These are phyloP conservation scores for Lacerta viridis DNA, from an alignment of 2,797 vertebrate species.

Conservation along the genomic window DNA sequence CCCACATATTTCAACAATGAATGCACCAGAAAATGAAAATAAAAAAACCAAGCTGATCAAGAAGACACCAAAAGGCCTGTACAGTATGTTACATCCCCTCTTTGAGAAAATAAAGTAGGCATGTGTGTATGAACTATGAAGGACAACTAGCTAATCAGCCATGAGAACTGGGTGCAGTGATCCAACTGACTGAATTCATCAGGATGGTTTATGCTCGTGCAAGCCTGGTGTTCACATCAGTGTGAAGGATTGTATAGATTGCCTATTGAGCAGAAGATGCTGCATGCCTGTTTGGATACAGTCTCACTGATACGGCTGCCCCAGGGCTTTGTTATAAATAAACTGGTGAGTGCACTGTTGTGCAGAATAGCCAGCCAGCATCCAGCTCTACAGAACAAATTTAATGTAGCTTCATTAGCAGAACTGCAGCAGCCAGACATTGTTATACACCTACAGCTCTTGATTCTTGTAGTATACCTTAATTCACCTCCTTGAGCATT, in stretches of 20 bases:
- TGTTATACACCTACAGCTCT: background rate
- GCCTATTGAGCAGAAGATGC: background rate
- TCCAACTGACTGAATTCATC: background rate
- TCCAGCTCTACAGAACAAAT: background rate
- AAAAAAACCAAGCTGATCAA: background rate
- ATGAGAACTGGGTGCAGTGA: background rate
- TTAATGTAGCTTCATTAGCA: background rate
- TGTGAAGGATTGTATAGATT: background rate
- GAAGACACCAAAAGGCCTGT: background rate
- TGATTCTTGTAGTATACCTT: background rate
- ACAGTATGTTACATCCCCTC: background rate
- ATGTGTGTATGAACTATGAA: background rate
- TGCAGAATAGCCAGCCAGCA: background rate
- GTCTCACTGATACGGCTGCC: background rate
- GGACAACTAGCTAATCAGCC: background rate
- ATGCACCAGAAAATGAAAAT: no score
- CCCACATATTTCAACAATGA: background rate
- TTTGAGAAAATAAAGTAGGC: background rate
- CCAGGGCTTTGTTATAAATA: slow-evolving; percentile 16
- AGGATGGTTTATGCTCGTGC: background rate
- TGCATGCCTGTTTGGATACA: background rate
- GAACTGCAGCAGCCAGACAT: background rate
- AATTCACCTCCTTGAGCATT: background rate
- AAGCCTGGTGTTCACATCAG: background rate
- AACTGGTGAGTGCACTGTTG: background rate